Conservation (phyloP, 1,140 invertebrate genomes). For the Drosophila neocordata region DNA sequence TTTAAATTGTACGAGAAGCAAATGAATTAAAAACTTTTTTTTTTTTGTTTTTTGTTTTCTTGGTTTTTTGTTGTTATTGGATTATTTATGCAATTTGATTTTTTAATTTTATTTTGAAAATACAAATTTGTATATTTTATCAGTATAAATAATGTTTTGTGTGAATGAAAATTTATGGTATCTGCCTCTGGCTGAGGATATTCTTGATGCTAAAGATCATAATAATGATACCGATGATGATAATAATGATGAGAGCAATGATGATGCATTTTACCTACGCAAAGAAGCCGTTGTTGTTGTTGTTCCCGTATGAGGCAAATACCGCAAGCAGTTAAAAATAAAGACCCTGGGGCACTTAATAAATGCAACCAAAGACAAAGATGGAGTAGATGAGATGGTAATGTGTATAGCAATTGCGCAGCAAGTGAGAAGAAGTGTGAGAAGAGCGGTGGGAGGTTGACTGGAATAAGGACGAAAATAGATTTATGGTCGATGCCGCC, state of each 20-base stretch:
- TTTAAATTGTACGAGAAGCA: neutral
- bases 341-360: slow-evolving; percentile 58
- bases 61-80: neutral
- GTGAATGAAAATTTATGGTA: neutral
- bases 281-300: slow-evolving; percentile 51
- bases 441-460: slow-evolving; percentile 26
- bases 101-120: neutral
- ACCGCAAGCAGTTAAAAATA: slow-evolving; percentile 68
- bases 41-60: neutral
- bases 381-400: slow-evolving; percentile 16
- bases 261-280: slow-evolving; percentile 67
- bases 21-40: neutral
- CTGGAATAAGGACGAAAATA: slow-evolving; percentile 71
- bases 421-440: slow-evolving; percentile 47
- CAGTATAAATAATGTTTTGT: slow-evolving; percentile 11
- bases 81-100: slow-evolving; percentile 16
- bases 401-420: slow-evolving; percentile 61
- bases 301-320: slow-evolving; percentile 15
- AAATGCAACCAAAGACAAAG: slow-evolving; percentile 34
- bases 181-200: slow-evolving; percentile 1
- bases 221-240: slow-evolving; percentile 9
- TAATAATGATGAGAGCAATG: neutral
- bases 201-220: neutral
- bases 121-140: slow-evolving; percentile 4
- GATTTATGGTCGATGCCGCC: slow-evolving; percentile 74